These are phyloP conservation scores for Drosophila ezoana DNA, from an alignment of 2,888 invertebrate species.

Conservation along the genomic window DNA sequence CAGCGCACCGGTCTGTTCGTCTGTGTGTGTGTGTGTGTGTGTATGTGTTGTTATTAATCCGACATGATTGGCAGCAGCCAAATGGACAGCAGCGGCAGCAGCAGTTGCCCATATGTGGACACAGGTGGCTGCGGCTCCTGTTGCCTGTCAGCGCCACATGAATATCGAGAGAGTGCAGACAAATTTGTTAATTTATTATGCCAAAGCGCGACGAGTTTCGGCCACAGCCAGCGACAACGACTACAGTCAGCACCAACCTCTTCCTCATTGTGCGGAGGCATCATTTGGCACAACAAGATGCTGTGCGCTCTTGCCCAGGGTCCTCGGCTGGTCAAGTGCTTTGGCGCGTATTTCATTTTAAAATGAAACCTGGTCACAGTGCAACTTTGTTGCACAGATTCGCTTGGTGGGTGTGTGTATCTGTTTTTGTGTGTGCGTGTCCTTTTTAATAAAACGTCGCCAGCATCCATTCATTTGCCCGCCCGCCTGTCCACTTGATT, in stretches of 20 bases:
- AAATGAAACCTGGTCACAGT: slow-evolving; percentile 48
- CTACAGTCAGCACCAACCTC: slow-evolving; percentile 1
- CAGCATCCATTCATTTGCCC: not conserved
- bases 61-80: slow-evolving; percentile 82
- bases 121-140: slow-evolving; percentile 69
- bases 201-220: slow-evolving; percentile 56
- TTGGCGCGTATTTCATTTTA: slow-evolving; percentile 65
- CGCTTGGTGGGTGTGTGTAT: slow-evolving; percentile 21
- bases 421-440: slow-evolving; percentile 30
- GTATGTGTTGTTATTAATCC: slow-evolving; percentile 78
- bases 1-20: slow-evolving; percentile 37
- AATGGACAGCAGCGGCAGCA: slow-evolving; percentile 70
- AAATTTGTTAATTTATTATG: slow-evolving; percentile 81
- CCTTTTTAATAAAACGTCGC: slow-evolving; percentile 73
- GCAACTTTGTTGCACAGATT: slow-evolving; percentile 74
- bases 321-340: slow-evolving; percentile 64
- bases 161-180: slow-evolving; percentile 74
- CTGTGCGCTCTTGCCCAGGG: slow-evolving; percentile 31
- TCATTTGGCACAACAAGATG: slow-evolving; percentile 70
- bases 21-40: slow-evolving; percentile 16
- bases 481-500: slow-evolving; percentile 46
- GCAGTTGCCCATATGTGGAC: slow-evolving; percentile 52
- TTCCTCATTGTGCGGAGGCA: slow-evolving; percentile 17
- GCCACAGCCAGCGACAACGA: slow-evolving; percentile 17
- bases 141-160: slow-evolving; percentile 71